Evolutionary conservation across 2,113 vertebrate genomes (phyloP).

Genomic region (Gobio gobio): DNA sequence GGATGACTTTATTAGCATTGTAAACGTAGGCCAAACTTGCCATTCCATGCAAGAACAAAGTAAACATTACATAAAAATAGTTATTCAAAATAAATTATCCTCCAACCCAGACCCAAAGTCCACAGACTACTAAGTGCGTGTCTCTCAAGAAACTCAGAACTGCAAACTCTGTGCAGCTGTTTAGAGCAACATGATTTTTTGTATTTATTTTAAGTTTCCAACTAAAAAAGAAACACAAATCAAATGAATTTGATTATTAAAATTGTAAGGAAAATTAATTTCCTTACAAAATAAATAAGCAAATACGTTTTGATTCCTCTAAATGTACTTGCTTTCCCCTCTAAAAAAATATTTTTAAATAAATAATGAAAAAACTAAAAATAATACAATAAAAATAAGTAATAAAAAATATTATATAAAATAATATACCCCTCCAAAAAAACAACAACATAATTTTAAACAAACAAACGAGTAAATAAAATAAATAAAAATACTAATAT

Average conservation of each 20-base stretch:
- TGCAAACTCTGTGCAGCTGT: not conserved
- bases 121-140: not conserved
- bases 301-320: too few relatives aligned
- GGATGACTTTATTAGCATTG: not conserved
- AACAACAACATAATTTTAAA: too few relatives aligned
- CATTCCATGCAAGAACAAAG: not conserved
- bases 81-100: not conserved
- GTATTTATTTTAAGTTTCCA: not conserved
- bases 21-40: not conserved
- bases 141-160: not conserved
- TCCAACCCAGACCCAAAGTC: not conserved
- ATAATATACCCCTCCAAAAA: too few relatives aligned
- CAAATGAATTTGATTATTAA: not conserved
- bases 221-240: not conserved
- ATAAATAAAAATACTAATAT: too few relatives aligned
- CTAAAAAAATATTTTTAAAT: too few relatives aligned
- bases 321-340: too few relatives aligned
- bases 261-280: too few relatives aligned
- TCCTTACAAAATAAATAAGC: too few relatives aligned
- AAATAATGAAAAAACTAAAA: too few relatives aligned
- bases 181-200: not conserved
- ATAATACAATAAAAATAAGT: too few relatives aligned
- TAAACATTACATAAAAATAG: not conserved
- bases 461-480: too few relatives aligned
- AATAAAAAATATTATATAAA: too few relatives aligned